Evolutionary conservation across 1,140 invertebrate species (phyloP).

Genomic region (Ceratina japonica): DNA sequence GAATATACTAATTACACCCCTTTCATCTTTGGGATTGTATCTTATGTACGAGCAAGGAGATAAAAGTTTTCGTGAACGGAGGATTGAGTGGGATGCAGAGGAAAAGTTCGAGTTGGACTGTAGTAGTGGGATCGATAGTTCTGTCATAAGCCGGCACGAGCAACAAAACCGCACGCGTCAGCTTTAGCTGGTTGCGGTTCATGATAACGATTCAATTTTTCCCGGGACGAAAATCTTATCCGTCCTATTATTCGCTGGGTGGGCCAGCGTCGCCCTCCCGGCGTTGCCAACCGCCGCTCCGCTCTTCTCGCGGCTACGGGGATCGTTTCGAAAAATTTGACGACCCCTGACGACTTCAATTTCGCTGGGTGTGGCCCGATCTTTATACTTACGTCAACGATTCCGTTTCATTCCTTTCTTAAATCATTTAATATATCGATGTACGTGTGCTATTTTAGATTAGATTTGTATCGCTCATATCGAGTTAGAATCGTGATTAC

Average conservation of each 20-base stretch:
- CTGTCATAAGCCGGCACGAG: constrained; percentile 59
- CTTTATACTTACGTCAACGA: no score
- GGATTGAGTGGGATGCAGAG: neutral
- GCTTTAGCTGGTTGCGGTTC: constrained; percentile 46
- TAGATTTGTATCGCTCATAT: no score
- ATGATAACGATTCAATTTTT: constrained; percentile 51
- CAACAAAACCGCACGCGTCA: constrained; percentile 62
- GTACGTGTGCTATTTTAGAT: no score
- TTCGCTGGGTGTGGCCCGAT: constrained; percentile 23
- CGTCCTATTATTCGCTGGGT: neutral
- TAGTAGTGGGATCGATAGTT: constrained; percentile 58
- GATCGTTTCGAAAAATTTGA: neutral
- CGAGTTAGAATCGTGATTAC: no score
- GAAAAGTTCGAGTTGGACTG: constrained; percentile 49
- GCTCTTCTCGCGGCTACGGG: no score
- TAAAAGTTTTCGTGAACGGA: constrained; percentile 22
- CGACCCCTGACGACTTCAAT: constrained; percentile 8
- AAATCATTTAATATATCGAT: no score
- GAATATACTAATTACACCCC: no score
- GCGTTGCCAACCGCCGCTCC: neutral
- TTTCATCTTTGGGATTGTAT: neutral
- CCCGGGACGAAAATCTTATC: constrained; percentile 24
- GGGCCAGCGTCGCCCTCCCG: neutral
- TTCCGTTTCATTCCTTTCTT: no score
- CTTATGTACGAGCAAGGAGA: constrained; percentile 16